These are phyloP conservation scores for Hystrix brachyura DNA, from an alignment of 2,113 vertebrate species.

Conservation along the genomic window DNA sequence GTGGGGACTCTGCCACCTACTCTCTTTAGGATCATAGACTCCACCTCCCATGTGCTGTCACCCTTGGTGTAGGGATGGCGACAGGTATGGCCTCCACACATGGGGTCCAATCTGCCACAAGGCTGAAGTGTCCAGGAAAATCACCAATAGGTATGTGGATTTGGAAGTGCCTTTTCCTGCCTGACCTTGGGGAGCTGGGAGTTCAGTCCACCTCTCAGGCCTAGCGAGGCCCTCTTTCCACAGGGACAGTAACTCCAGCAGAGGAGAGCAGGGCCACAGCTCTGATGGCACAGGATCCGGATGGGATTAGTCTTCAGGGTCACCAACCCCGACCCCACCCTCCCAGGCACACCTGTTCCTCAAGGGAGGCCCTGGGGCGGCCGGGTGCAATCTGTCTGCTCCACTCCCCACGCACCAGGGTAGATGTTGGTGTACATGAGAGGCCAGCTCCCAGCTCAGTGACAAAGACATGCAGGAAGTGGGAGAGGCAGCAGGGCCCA, in stretches of 20 bases:
- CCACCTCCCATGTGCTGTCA: not conserved
- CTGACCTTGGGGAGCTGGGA: not conserved
- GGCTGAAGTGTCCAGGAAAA: not conserved
- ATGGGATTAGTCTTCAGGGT: no score
- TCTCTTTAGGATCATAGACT: not conserved
- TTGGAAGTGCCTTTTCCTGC: not conserved
- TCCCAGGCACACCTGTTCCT: not conserved
- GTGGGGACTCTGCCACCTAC: not conserved
- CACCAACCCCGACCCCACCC: no score
- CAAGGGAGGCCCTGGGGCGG: not conserved
- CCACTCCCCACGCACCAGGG: conserved; percentile 49
- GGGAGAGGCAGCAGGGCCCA: not conserved
- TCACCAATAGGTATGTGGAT: not conserved
- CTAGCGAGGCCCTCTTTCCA: not conserved
- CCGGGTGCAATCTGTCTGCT: conserved; percentile 83
- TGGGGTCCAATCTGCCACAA: no score
- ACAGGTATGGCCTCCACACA: not conserved
- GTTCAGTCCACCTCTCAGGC: not conserved
- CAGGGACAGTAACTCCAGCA: not conserved
- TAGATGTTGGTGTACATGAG: conserved; percentile 45
- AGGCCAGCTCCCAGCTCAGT: conserved; percentile 75
- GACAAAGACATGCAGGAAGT: not conserved
- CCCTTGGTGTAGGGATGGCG: not conserved
- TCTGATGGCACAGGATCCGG: not conserved
- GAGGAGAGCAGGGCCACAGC: not conserved